Conservation (phyloP, 2,113 vertebrate species). For the Lasiurus borealis region DNA sequence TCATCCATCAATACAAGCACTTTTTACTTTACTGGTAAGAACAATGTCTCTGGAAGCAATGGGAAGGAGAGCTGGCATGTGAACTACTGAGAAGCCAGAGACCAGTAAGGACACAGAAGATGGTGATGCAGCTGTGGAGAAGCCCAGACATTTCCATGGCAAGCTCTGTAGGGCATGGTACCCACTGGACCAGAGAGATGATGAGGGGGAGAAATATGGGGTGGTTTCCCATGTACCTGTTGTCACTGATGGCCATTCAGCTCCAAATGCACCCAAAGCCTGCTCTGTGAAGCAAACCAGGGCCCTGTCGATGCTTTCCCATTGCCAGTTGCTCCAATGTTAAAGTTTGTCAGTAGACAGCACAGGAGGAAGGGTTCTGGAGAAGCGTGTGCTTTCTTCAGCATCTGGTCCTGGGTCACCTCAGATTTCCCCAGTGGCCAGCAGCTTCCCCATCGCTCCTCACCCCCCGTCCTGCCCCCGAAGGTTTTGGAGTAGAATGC, state of each 20-base stretch:
- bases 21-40: neutral
- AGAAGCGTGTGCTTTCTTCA: neutral
- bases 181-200: neutral
- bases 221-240: neutral
- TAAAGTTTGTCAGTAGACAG: neutral
- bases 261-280: neutral
- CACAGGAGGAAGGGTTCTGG: slow-evolving; percentile 4
- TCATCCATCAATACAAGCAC: neutral
- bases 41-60: neutral
- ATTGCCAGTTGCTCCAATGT: neutral
- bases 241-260: neutral
- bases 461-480: accelerated
- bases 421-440: neutral
- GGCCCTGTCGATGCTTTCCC: neutral
- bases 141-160: neutral
- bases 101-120: neutral
- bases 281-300: neutral
- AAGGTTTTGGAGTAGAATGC: neutral
- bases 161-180: neutral
- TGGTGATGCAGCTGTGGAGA: neutral
- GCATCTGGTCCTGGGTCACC: neutral
- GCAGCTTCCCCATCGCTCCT: neutral
- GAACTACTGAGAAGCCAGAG: neutral
- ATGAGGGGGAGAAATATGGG: neutral
- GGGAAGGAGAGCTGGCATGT: neutral